Evolutionary conservation across 2,888 invertebrate genomes (phyloP).

Genomic region (Agrotis exclamationis): DNA sequence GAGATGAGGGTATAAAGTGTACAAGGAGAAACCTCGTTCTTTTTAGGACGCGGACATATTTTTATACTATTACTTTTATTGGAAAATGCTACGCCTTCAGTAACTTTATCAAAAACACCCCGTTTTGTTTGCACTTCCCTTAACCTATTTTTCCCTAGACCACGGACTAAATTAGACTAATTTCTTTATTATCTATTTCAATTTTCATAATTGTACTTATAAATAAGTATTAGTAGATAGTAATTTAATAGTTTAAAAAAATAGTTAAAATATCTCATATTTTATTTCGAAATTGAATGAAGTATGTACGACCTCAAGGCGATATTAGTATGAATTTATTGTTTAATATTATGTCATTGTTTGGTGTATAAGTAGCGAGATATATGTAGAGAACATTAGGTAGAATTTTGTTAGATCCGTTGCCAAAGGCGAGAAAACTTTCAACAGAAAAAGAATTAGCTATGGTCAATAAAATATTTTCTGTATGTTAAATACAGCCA

Average conservation of each 20-base stretch:
- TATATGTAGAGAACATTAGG: slow-evolving; percentile 48
- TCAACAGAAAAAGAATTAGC: not conserved
- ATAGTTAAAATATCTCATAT: slow-evolving; percentile 57
- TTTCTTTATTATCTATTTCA: slow-evolving; percentile 45
- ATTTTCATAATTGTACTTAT: slow-evolving; percentile 58
- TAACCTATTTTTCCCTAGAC: slow-evolving; percentile 23
- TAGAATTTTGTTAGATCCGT: slow-evolving; percentile 23
- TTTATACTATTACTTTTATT: slow-evolving; percentile 47
- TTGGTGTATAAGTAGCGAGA: slow-evolving; percentile 50
- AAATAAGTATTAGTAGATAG: slow-evolving; percentile 50
- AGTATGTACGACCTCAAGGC: slow-evolving; percentile 12
- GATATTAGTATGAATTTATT: slow-evolving; percentile 66
- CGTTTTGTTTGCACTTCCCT: slow-evolving; percentile 8
- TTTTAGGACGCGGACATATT: slow-evolving; percentile 45
- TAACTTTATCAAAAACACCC: slow-evolving; percentile 10
- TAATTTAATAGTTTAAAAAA: slow-evolving; percentile 42
- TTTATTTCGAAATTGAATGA: slow-evolving; percentile 44
- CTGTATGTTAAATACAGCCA: too few species aligned
- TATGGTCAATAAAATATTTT: too few species aligned
- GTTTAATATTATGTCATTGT: slow-evolving; percentile 42
- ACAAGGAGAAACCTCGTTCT: slow-evolving; percentile 22
- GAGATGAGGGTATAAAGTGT: slow-evolving; percentile 22
- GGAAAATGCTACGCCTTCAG: slow-evolving; percentile 1
- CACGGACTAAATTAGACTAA: slow-evolving; percentile 30
- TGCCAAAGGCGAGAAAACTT: slow-evolving; percentile 27